Evolutionary conservation across 37 sponge, comb jelly and placozoan species (phyloP).

Genomic region (Ephydatia muelleri): DNA sequence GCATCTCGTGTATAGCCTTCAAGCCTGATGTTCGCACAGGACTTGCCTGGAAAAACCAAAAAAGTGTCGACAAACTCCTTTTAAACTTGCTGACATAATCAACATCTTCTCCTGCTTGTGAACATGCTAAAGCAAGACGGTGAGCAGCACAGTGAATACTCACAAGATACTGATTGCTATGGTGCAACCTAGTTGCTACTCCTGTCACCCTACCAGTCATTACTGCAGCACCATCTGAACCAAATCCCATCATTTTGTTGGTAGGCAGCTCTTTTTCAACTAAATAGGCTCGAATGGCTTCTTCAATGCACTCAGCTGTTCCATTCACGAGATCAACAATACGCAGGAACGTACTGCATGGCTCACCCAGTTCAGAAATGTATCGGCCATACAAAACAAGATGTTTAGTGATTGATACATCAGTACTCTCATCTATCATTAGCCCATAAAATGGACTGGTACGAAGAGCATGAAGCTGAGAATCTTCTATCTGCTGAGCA

Average conservation of each 20-base stretch:
- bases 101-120: conserved; percentile 32
- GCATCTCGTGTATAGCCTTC: conserved; percentile 47
- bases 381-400: conserved; percentile 44
- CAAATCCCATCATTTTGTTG: too few relatives aligned
- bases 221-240: too few relatives aligned
- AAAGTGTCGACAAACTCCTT: conserved; percentile 21
- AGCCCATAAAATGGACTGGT: conserved; percentile 12
- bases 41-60: conserved; percentile 43
- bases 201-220: too few relatives aligned
- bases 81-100: conserved; percentile 38
- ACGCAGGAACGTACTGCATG: too few relatives aligned
- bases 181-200: conserved; percentile 15
- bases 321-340: too few relatives aligned
- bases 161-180: conserved; percentile 37
- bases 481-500: conserved; percentile 1
- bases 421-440: conserved; percentile 42
- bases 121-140: conserved; percentile 55
- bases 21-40: conserved; percentile 31
- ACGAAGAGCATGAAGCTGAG: not conserved
- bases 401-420: conserved; percentile 35
- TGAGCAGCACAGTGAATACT: conserved; percentile 57
- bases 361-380: too few relatives aligned
- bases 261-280: too few relatives aligned
- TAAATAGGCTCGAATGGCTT: too few relatives aligned
- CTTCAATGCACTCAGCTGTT: too few relatives aligned